Evolutionary conservation across 2,113 vertebrate species (phyloP).

Genomic region (Propithecus coquereli): DNA sequence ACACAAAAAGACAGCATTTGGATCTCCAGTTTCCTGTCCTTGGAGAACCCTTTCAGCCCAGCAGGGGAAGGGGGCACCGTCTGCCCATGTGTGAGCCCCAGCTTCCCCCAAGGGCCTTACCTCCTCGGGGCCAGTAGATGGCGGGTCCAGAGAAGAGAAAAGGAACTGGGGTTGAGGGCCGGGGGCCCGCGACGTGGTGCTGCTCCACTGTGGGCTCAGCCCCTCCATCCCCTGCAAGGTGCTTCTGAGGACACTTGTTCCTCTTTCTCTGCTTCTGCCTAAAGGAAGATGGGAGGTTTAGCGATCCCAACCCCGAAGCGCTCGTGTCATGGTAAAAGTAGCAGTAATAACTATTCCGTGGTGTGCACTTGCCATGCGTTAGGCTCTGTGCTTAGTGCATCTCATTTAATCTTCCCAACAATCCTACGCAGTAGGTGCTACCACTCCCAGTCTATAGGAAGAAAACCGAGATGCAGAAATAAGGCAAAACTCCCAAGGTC

Average conservation of each 20-base stretch:
- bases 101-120: not conserved
- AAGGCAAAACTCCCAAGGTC: not conserved
- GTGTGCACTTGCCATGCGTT: not conserved
- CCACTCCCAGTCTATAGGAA: not conserved
- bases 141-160: not conserved
- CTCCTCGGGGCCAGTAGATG: not conserved
- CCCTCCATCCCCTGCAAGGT: not conserved
- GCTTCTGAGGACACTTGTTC: not conserved
- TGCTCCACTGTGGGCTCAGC: not conserved
- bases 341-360: not conserved
- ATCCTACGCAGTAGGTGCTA: not conserved
- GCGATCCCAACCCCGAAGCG: not conserved
- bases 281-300: not conserved
- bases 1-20: not conserved
- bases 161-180: not conserved
- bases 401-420: not conserved
- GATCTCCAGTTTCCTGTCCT: not conserved
- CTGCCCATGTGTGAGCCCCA: not conserved
- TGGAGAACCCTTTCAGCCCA: not conserved
- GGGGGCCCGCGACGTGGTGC: rapidly evolving
- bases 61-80: rapidly evolving
- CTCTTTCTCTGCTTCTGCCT: not conserved
- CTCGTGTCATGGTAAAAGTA: not conserved
- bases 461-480: not conserved
- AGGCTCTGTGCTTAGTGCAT: not conserved